These are phyloP conservation scores for Drosophila melanosoma DNA, from an alignment of 2,888 invertebrate genomes.

Conservation along the genomic window DNA sequence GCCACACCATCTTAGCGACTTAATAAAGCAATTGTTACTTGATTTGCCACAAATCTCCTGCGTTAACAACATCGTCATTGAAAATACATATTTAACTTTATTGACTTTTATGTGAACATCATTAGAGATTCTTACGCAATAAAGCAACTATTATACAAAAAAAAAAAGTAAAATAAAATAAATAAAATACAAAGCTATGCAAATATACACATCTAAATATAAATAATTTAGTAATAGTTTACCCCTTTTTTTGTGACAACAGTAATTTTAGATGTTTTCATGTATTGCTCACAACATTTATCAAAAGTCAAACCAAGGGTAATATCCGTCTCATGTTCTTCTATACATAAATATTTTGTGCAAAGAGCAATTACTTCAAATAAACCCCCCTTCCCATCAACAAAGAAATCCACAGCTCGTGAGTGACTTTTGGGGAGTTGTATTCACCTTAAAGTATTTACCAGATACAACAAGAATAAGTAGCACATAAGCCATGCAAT, in stretches of 20 bases:
- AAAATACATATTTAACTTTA: conserved; percentile 3
- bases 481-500: conserved; percentile 24
- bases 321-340: conserved; percentile 8
- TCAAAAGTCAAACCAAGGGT: conserved; percentile 52
- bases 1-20: conserved; percentile 24
- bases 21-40: conserved; percentile 46
- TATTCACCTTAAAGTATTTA: conserved; percentile 14
- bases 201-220: background rate
- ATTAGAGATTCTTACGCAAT: background rate
- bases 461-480: conserved; percentile 5
- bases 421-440: conserved; percentile 17
- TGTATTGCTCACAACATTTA: conserved; percentile 20
- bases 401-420: conserved; percentile 6
- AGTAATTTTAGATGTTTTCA: background rate
- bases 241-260: background rate
- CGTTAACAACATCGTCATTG: background rate
- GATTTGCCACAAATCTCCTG: conserved; percentile 29
- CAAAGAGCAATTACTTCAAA: conserved; percentile 5
- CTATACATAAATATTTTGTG: conserved; percentile 5
- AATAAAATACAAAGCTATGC: background rate
- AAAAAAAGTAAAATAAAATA: too few species aligned
- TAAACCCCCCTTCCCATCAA: background rate
- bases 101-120: background rate
- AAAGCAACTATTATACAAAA: too few species aligned
- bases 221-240: background rate